phyloP scores from a whole-genome alignment of 2,797 vertebrate species.

The Phoebastria nigripes region DNA sequence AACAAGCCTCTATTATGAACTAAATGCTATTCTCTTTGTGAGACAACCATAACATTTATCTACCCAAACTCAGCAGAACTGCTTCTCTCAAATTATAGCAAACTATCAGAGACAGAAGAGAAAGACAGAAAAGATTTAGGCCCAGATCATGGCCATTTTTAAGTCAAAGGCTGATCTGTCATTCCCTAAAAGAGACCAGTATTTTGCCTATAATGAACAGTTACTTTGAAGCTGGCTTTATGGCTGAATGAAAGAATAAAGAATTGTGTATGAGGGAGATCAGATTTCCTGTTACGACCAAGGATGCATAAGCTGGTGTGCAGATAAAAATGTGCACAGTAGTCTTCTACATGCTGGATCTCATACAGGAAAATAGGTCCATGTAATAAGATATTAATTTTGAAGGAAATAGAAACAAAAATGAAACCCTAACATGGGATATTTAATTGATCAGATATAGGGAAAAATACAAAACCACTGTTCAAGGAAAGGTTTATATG shows the following conservation, averaged over 20 bases:
- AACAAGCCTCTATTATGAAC: neutral
- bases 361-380: neutral
- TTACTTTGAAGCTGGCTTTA: neutral
- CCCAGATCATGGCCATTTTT: neutral
- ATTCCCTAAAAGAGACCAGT: neutral
- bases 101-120: neutral
- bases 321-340: neutral
- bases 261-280: neutral
- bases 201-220: slow-evolving; percentile 15
- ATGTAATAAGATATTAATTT: neutral
- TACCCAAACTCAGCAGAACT: neutral
- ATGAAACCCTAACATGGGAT: neutral
- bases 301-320: neutral
- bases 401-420: neutral
- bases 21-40: slow-evolving; percentile 15
- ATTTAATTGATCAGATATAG: neutral
- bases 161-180: neutral
- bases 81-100: slow-evolving; percentile 41
- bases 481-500: neutral
- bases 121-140: neutral
- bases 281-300: neutral
- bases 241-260: neutral
- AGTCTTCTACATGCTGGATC: neutral
- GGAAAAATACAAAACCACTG: neutral
- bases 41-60: slow-evolving; percentile 1